A percentile compares a stretch with the other conserved stretches of the same genome.
Conservation (phyloP, 2,113 vertebrate genomes). For the Peromyscus californicus region DNA sequence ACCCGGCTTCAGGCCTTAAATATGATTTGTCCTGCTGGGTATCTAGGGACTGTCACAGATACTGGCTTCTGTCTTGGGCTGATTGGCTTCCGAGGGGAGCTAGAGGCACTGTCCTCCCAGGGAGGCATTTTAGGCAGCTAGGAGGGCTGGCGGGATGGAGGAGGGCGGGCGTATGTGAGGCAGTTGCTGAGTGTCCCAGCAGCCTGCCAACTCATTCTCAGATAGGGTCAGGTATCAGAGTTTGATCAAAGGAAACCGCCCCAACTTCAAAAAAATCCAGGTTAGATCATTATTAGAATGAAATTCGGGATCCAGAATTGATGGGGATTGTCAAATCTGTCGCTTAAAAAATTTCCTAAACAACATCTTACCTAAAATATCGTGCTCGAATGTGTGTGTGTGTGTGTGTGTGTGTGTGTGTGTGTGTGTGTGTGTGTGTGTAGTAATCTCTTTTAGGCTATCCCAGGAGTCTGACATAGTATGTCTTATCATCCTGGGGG, state of each 20-base stretch:
- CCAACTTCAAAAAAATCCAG: neutral
- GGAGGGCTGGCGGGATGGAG: neutral
- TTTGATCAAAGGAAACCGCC: neutral
- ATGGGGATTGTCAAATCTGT: neutral
- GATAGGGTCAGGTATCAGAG: neutral
- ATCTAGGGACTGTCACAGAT: neutral
- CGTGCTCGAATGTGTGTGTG: neutral
- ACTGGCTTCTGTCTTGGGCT: neutral
- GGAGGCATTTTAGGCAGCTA: neutral
- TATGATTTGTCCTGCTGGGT: neutral
- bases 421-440: neutral
- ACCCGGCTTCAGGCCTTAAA: neutral
- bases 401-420: neutral
- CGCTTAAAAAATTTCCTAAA: neutral
- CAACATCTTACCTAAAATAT: neutral
- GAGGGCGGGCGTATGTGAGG: too few relatives aligned
- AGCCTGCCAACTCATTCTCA: neutral
- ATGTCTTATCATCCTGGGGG: neutral
- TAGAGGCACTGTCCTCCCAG: neutral
- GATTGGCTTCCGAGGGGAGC: neutral
- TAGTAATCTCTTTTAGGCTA: neutral
- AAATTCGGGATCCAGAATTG: neutral
- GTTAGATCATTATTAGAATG: slow-evolving; percentile 21
- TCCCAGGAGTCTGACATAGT: neutral
- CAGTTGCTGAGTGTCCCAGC: neutral